Evolutionary conservation across 2,113 vertebrate genomes (phyloP).

Genomic region (Sminthopsis crassicaudata): DNA sequence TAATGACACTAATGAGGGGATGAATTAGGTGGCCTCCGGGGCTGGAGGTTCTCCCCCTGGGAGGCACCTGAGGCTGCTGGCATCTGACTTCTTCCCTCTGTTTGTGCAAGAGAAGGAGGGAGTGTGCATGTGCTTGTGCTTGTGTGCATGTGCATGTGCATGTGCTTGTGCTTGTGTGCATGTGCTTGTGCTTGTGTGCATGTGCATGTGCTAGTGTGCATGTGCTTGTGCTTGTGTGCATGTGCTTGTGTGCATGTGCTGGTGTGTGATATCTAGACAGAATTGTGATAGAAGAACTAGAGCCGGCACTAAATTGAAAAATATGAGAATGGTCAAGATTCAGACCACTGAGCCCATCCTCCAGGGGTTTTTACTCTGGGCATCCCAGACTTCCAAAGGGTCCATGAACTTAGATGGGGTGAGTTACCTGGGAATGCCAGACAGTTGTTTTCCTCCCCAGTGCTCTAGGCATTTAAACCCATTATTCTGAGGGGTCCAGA

Average conservation of each 20-base stretch:
- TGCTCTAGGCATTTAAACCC: too few species aligned
- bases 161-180: too few species aligned
- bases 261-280: too few species aligned
- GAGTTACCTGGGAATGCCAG: not conserved
- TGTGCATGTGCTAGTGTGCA: too few species aligned
- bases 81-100: not conserved
- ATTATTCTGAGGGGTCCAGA: not conserved
- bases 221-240: not conserved
- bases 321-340: not conserved
- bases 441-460: too few species aligned
- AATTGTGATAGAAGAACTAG: not conserved
- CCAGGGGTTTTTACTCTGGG: not conserved
- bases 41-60: not conserved
- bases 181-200: too few species aligned
- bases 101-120: not conserved
- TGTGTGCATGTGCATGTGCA: too few species aligned
- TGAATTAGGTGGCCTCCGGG: not conserved
- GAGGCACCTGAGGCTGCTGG: not conserved
- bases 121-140: too few species aligned
- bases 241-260: too few species aligned
- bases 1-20: not conserved
- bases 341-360: not conserved
- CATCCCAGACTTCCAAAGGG: too few species aligned
- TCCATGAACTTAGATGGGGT: too few species aligned
- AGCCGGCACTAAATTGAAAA: not conserved